These are phyloP conservation scores for Seira musarum DNA, from an alignment of 2,888 invertebrate genomes.

Conservation along the genomic window DNA sequence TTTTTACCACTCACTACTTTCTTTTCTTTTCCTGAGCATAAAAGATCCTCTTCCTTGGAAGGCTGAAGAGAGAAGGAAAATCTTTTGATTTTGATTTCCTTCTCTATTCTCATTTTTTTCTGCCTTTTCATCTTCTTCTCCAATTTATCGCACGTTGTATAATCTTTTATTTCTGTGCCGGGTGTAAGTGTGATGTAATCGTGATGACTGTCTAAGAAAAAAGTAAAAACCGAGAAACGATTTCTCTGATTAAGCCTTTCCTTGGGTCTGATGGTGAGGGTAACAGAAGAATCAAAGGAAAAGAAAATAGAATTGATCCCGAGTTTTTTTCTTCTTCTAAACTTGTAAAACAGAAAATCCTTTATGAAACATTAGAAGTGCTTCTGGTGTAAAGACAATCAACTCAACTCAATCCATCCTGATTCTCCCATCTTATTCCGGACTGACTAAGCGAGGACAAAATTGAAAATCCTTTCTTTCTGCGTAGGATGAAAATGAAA, in stretches of 20 bases:
- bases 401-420: too few relatives aligned
- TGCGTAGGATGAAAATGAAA: not conserved
- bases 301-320: not conserved
- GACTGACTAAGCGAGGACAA: not conserved
- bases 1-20: not conserved
- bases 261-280: not conserved
- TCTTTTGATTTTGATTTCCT: slow-evolving; percentile 7
- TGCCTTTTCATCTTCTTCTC: slow-evolving; percentile 1
- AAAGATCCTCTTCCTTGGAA: not conserved
- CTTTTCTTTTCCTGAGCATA: not conserved
- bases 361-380: slow-evolving; percentile 7
- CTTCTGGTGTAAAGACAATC: slow-evolving; percentile 5
- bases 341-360: not conserved
- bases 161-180: not conserved
- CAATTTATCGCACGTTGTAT: slow-evolving; percentile 6
- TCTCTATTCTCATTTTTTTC: not conserved
- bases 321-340: not conserved
- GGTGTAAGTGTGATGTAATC: not conserved
- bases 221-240: not conserved
- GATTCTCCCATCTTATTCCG: not conserved
- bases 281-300: not conserved
- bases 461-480: not conserved
- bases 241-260: slow-evolving; percentile 4
- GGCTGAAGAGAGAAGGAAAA: not conserved
- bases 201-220: slow-evolving; percentile 3